phyloP scores from a whole-genome alignment of 2,113 vertebrate genomes.

The Bubo bubo region DNA sequence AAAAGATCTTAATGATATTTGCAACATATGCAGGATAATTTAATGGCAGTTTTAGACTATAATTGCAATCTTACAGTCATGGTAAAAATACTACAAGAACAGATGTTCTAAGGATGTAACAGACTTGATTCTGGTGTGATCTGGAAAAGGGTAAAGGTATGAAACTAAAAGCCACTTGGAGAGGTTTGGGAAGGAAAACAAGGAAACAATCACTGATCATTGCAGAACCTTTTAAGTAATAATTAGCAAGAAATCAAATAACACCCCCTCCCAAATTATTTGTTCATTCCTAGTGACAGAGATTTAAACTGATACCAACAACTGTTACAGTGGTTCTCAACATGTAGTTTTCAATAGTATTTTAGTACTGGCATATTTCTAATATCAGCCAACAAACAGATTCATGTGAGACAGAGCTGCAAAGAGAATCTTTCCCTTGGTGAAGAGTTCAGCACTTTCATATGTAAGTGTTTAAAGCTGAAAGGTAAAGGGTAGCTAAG shows the following conservation, averaged over 20 bases:
- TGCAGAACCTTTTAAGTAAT: not conserved
- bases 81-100: not conserved
- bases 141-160: not conserved
- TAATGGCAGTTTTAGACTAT: not conserved
- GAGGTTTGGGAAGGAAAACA: not conserved
- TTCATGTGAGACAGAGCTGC: not conserved
- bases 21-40: not conserved
- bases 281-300: not conserved
- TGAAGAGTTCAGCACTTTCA: not conserved
- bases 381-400: not conserved
- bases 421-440: not conserved
- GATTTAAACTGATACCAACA: not conserved
- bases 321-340: not conserved
- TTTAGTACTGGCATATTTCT: not conserved
- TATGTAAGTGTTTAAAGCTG: not conserved
- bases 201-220: not conserved
- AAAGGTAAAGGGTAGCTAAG: conserved; percentile 24
- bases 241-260: not conserved
- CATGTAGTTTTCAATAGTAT: not conserved
- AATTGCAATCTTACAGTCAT: not conserved
- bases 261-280: not conserved
- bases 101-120: not conserved
- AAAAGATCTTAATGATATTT: not conserved
- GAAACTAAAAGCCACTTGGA: not conserved
- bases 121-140: not conserved